Conservation (phyloP, 2,888 invertebrate genomes). For the Cyaniris semiargus region DNA sequence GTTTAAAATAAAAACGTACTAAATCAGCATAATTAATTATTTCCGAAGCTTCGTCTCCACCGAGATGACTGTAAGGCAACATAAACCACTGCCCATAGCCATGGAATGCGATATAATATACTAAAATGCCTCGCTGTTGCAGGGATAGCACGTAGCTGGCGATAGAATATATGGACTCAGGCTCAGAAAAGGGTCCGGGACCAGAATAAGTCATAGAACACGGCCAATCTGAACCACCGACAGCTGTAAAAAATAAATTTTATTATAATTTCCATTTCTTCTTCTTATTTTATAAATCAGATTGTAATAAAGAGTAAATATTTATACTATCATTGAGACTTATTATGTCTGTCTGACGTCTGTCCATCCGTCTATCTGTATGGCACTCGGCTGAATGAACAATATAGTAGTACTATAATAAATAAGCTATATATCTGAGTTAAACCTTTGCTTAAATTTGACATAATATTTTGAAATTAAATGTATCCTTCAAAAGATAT, state of each 20-base stretch:
- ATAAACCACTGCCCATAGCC: slow-evolving; percentile 85
- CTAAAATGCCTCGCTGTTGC: slow-evolving; percentile 50
- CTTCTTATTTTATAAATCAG: too few relatives aligned
- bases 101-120: slow-evolving; percentile 81
- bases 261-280: too few relatives aligned
- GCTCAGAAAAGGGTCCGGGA: slow-evolving; percentile 77
- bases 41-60: slow-evolving; percentile 49
- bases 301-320: too few relatives aligned
- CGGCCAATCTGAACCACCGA: slow-evolving; percentile 60
- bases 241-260: slow-evolving; percentile 47
- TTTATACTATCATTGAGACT: too few relatives aligned
- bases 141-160: slow-evolving; percentile 52
- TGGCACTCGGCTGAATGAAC: too few relatives aligned
- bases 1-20: slow-evolving; percentile 39
- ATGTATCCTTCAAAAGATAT: too few relatives aligned
- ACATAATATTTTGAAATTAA: too few relatives aligned
- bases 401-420: too few relatives aligned
- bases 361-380: too few relatives aligned
- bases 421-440: too few relatives aligned
- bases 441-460: too few relatives aligned
- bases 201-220: slow-evolving; percentile 75
- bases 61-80: slow-evolving; percentile 80
- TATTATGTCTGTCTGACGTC: too few relatives aligned
- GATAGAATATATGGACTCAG: slow-evolving; percentile 67
- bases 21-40: slow-evolving; percentile 58